Base-by-base conservation (phyloP, 2,888 invertebrate genomes). In the Athetis lepigone region DNA sequence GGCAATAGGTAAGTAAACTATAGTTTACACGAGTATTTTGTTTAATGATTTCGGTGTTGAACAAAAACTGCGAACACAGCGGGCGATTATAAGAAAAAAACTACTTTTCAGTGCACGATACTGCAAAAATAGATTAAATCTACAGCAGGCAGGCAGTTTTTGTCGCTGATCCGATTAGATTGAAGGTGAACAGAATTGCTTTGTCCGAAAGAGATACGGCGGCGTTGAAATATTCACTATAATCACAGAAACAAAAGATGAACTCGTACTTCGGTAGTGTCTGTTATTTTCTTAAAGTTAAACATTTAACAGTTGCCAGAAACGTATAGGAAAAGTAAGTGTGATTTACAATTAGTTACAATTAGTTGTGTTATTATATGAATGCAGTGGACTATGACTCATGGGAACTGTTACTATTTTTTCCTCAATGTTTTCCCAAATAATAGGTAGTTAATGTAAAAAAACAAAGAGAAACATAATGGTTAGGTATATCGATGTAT, bases 61-160 rank as follows among this genome's bases (percentile, higher is more conserved):
- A 45, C 9, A 75, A 71, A 71, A 69, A 74, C 51, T 21, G 18
- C 21, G 69, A 36, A 37, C 54, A 47, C 13, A 29, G 62, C 42
- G 7, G 25, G 62, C 42, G 37, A 37, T 18, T 27, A 36, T 23
- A 19, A 23, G 54, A 56, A 52, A 62, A 64, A 54, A 18, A 33
- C 25, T 52, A 19, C 36, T 56, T 67, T 62, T 74, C 49, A 54
- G 50, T 46, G 16, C 29, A 8, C 19, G 40, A 39, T 50, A 52
- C 63, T 70, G 63, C 58, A 63, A 75, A 79, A 81, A 75, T 80
- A 79, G 71, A 71, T 66, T 49, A 67, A 63, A 68, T 54, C 61
- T 67, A 51, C 37, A 54, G 59, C 54, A n/a, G n/a, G n/a, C 61
- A 49, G 52, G 68, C 25, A 50, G 51, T 75, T 79, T 81, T 81